These are phyloP conservation scores for Drosophila lacertosa DNA, from an alignment of 1,140 invertebrate species.

Conservation along the genomic window DNA sequence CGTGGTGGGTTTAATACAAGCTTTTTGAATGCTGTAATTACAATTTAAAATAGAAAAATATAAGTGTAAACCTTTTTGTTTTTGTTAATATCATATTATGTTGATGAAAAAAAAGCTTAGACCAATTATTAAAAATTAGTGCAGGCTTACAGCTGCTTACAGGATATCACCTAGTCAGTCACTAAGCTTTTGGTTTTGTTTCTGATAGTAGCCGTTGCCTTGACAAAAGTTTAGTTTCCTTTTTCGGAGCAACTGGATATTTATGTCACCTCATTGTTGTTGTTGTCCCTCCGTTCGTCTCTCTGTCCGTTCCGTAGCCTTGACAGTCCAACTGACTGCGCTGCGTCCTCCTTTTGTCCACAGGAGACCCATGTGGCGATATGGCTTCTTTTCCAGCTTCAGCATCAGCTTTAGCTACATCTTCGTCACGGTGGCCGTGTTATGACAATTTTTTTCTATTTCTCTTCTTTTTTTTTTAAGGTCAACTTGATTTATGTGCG, in stretches of 20 bases:
- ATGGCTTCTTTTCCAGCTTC: conserved; percentile 28
- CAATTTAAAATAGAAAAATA: no score
- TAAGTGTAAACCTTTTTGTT: no score
- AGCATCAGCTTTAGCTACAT: conserved; percentile 11
- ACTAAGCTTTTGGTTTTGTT: not conserved
- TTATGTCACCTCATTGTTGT: conserved; percentile 79
- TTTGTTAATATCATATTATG: no score
- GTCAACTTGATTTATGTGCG: conserved; percentile 77
- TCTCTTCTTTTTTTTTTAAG: conserved; percentile 54
- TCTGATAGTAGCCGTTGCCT: conserved; percentile 39
- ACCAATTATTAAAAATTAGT: no score
- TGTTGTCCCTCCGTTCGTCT: conserved; percentile 26
- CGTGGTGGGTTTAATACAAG: no score
- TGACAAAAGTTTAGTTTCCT: conserved; percentile 64
- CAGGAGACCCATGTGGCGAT: conserved; percentile 4
- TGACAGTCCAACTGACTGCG: conserved; percentile 6
- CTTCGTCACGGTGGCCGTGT: conserved; percentile 43
- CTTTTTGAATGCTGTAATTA: no score
- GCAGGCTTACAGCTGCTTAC: no score
- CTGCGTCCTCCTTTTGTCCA: not conserved
- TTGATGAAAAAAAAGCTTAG: no score
- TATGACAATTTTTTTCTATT: conserved; percentile 54
- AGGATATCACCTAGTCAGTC: not conserved
- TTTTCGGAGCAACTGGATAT: conserved; percentile 72
- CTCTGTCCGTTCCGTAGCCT: conserved; percentile 9